Percentiles rank a stretch among this genome's conserved stretches.
These are phyloP conservation scores for Astyanax mexicanus DNA, from an alignment of 2,797 vertebrate genomes.

Conservation along the genomic window DNA sequence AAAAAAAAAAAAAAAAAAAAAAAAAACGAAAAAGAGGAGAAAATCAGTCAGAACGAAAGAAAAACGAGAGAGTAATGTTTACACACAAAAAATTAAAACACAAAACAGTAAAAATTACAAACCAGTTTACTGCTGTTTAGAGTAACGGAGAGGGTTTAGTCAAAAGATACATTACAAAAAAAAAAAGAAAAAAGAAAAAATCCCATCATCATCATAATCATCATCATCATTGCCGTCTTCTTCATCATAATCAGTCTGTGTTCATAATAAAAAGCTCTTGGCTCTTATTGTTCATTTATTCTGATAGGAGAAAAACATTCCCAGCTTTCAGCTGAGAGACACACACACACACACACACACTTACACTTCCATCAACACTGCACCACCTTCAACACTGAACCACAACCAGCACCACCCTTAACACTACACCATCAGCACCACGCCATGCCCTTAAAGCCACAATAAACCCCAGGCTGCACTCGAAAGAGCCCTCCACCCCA, in stretches of 20 bases:
- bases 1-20: neutral
- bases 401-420: slow-evolving; percentile 36
- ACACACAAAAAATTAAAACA: slow-evolving; percentile 7
- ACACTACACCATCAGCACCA: too few species aligned
- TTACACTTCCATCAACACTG: neutral
- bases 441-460: too few species aligned
- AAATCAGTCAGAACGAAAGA: neutral
- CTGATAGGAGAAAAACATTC: neutral
- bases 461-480: too few species aligned
- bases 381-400: slow-evolving; percentile 28
- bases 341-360: neutral
- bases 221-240: too few species aligned
- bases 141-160: slow-evolving; percentile 4
- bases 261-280: neutral
- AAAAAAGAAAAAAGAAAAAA: neutral
- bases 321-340: neutral
- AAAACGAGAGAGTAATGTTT: slow-evolving; percentile 21
- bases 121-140: slow-evolving; percentile 2
- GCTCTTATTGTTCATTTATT: neutral
- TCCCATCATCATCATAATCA: neutral
- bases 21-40: neutral
- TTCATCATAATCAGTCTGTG: slow-evolving; percentile 10
- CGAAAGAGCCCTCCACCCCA: too few species aligned
- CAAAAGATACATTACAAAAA: slow-evolving; percentile 25
- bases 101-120: neutral